These are phyloP conservation scores for Ectemnius continuus DNA, from an alignment of 2,888 invertebrate genomes.

Conservation along the genomic window DNA sequence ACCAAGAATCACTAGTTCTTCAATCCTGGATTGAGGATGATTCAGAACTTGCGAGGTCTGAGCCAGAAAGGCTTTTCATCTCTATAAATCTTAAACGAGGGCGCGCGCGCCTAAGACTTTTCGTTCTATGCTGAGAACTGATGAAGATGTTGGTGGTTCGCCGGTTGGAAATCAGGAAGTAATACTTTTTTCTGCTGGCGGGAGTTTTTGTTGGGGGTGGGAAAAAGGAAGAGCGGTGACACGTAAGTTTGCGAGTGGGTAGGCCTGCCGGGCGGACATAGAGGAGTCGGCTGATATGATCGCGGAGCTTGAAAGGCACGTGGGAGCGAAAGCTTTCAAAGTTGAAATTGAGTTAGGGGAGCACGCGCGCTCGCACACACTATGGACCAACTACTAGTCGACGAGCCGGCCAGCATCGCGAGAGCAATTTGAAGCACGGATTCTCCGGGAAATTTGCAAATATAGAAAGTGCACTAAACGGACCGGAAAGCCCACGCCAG, in stretches of 20 bases:
- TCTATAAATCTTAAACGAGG: no score
- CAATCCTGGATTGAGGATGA: no score
- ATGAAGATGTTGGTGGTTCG: no score
- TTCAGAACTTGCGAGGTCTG: no score
- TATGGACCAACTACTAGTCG: slow-evolving; percentile 11
- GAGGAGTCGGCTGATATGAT: slow-evolving; percentile 35
- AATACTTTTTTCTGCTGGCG: no score
- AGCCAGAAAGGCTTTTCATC: no score
- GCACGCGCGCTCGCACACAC: slow-evolving; percentile 37
- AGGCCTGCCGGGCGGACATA: not conserved
- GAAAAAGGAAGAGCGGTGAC: not conserved
- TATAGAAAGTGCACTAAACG: not conserved
- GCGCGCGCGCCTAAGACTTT: no score
- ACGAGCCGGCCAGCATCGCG: not conserved
- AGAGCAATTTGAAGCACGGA: slow-evolving; percentile 17
- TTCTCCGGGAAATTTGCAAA: slow-evolving; percentile 11
- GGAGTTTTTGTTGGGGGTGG: no score
- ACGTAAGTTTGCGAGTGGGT: not conserved
- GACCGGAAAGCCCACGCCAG: no score
- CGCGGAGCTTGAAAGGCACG: slow-evolving; percentile 35
- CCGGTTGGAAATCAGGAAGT: no score
- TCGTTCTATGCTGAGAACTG: no score
- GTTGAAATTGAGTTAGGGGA: slow-evolving; percentile 55
- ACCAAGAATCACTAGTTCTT: no score
- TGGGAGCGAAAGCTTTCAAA: slow-evolving; percentile 41